Evolutionary conservation across 2,113 vertebrate genomes (phyloP), one percentile per base, ranked within the genome.

Genomic region (Parotia lawesii): DNA sequence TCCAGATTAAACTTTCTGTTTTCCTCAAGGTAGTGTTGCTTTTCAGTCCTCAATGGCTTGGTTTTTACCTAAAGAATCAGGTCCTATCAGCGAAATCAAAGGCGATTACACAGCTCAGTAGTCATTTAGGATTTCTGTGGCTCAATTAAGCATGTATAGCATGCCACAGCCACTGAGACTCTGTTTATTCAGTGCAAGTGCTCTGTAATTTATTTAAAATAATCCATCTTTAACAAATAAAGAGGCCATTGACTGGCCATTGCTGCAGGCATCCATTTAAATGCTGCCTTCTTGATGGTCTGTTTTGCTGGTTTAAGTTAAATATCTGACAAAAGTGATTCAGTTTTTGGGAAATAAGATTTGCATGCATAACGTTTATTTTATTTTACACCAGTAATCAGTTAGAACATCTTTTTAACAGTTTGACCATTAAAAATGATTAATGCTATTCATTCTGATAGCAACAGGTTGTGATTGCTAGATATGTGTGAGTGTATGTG

Each of bases 121-220:
- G 97, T 98, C 98, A 98, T 98, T 98, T 98, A 98, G 98, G 98
- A 98, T 98, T 98, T 99, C 98, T 98, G 98, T 94, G 98, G 98
- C 97, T 97, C 98, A 97, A 98, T 98, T 98, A 98, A 98, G 98
- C 98, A 98, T 98, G 98, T 97, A 98, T 98, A 96, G 98, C 98
- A 94, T 98, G 98, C 98, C 98, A 98, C 98, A 99, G 98, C 98
- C 98, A 98, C 98, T 95, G 98, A 98, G 98, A 98, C 98, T 98
- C 98, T 99, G 99, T 99, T 99, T 99, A 99, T 99, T 98, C 98
- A 99, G 98, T 96, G 97, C 98, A 99, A 99, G 99, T 99, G 98
- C 98, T 99, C 99, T 99, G 99, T 99, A 99, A 99, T 99, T 99
- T 99, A 99, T 99, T 99, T 99, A 98, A 99, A 99, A 99, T 99